Evolutionary conservation across 2,888 invertebrate genomes (phyloP).

Genomic region (Electrophaes corylata): DNA sequence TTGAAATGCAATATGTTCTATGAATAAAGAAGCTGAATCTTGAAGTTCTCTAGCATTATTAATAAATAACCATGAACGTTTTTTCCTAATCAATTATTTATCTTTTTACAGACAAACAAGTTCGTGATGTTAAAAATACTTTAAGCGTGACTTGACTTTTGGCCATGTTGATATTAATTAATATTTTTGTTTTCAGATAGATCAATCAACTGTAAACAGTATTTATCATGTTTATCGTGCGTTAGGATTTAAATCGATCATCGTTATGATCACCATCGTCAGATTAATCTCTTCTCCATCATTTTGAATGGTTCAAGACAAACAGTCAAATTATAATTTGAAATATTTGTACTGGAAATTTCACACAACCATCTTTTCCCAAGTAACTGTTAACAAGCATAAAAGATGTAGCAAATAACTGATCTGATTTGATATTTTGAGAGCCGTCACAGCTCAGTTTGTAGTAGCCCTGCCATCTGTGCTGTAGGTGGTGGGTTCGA

Average conservation of each 20-base stretch:
- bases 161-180: not conserved
- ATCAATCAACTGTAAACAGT: slow-evolving; percentile 72
- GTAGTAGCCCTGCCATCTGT: no score
- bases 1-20: slow-evolving; percentile 40
- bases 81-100: slow-evolving; percentile 9
- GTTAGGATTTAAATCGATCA: slow-evolving; percentile 68
- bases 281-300: not conserved
- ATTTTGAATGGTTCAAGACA: not conserved
- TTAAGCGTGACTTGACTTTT: slow-evolving; percentile 1
- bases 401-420: no score
- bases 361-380: no score
- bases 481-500: no score
- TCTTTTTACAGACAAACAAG: slow-evolving; percentile 6
- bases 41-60: slow-evolving; percentile 12
- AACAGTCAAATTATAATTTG: not conserved
- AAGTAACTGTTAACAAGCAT: no score
- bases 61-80: not conserved
- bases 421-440: no score
- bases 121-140: slow-evolving; percentile 11
- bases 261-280: slow-evolving; percentile 37
- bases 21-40: slow-evolving; percentile 19
- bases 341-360: no score
- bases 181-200: slow-evolving; percentile 49
- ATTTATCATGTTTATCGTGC: slow-evolving; percentile 71
- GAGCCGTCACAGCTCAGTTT: no score